phyloP scores from a whole-genome alignment of 2,888 invertebrate genomes.

The Watsonalla cultraria region DNA sequence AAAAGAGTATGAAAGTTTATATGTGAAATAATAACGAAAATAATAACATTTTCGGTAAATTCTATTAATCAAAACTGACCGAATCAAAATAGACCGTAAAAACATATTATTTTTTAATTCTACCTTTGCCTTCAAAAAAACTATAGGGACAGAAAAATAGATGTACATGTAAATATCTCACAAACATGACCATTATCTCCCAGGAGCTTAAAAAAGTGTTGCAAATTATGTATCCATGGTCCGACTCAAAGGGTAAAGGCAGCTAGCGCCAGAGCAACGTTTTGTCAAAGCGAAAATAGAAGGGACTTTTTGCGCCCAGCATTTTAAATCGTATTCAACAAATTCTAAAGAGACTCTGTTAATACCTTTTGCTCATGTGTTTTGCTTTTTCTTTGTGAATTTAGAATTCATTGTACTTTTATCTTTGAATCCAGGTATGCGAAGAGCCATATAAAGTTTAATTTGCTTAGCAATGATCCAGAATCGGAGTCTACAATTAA shows the following conservation, averaged over 20 bases:
- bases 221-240: constrained; percentile 10
- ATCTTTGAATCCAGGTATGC: constrained; percentile 3
- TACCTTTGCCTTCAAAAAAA: too few relatives aligned
- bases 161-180: too few relatives aligned
- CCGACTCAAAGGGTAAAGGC: constrained; percentile 29
- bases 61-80: too few relatives aligned
- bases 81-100: too few relatives aligned
- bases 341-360: constrained; percentile 21
- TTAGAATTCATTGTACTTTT: constrained; percentile 4
- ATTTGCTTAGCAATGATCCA: too few relatives aligned
- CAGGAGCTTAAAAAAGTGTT: constrained; percentile 8
- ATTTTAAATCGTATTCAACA: constrained; percentile 30
- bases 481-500: too few relatives aligned
- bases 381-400: constrained; percentile 12
- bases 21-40: too few relatives aligned
- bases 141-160: too few relatives aligned
- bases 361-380: constrained; percentile 12
- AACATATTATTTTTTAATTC: too few relatives aligned
- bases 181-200: neutral
- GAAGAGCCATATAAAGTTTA: neutral
- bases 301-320: constrained; percentile 26
- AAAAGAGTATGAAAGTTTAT: too few relatives aligned
- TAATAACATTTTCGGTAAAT: too few relatives aligned
- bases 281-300: constrained; percentile 42
- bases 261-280: constrained; percentile 27